Evolutionary conservation across 1,140 invertebrate genomes (phyloP).

Genomic region (Habropoda laboriosa): DNA sequence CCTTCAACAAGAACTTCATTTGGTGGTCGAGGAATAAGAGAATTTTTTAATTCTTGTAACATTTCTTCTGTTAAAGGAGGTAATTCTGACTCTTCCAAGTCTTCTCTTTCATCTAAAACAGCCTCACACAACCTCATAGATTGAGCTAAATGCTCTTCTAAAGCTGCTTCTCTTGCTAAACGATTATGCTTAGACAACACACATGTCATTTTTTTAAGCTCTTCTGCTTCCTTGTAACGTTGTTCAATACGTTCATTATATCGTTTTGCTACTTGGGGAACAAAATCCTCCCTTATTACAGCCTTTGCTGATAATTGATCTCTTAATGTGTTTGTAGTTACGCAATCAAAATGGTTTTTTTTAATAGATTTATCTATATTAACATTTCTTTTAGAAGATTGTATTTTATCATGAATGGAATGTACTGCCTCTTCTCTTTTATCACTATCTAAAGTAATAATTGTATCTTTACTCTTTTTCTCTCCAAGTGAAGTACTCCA

Average conservation of each 20-base stretch:
- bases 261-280: conserved; percentile 64
- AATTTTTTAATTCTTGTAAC: conserved; percentile 78
- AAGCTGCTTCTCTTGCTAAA: conserved; percentile 68
- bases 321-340: conserved; percentile 71
- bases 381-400: conserved; percentile 11
- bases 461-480: conserved; percentile 19
- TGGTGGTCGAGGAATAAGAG: conserved; percentile 75
- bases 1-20: conserved; percentile 83
- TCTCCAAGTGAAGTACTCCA: conserved; percentile 1
- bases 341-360: conserved; percentile 31
- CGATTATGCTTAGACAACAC: conserved; percentile 74
- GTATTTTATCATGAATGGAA: background rate
- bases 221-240: conserved; percentile 66
- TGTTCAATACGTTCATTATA: conserved; percentile 73
- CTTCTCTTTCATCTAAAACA: conserved; percentile 74
- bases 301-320: conserved; percentile 71
- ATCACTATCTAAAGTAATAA: conserved; percentile 28
- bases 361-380: background rate
- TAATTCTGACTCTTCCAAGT: conserved; percentile 67
- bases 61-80: conserved; percentile 72
- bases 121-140: conserved; percentile 72
- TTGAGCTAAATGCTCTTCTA: conserved; percentile 71
- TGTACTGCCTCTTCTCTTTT: conserved; percentile 2
- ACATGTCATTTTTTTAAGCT: conserved; percentile 67
- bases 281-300: conserved; percentile 69